phyloP scores from a whole-genome alignment of 2,888 invertebrate species.

The Hedychridium roseum region DNA sequence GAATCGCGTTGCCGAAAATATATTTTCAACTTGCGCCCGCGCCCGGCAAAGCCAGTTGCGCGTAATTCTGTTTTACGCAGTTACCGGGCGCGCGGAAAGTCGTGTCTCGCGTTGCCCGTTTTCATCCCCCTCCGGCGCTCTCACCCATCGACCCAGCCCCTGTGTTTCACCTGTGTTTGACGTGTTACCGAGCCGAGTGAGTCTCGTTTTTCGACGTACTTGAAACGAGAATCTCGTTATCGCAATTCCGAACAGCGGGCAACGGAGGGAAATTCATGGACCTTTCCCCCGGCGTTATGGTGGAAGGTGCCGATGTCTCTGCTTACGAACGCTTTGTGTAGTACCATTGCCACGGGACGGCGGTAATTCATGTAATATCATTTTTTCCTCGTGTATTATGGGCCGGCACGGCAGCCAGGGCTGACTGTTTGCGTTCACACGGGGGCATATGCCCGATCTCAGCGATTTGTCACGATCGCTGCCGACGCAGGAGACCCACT shows the following conservation, averaged over 20 bases:
- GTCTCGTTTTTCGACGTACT: too few relatives aligned
- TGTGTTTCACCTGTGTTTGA: neutral
- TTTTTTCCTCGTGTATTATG: slow-evolving; percentile 37
- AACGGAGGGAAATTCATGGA: too few relatives aligned
- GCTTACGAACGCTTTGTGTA: too few relatives aligned
- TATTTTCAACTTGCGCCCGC: slow-evolving; percentile 44
- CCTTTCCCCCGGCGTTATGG: too few relatives aligned
- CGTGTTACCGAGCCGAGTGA: slow-evolving; percentile 4
- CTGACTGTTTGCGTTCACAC: slow-evolving; percentile 50
- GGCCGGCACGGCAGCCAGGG: slow-evolving; percentile 13
- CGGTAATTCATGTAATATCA: too few relatives aligned
- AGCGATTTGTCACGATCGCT: slow-evolving; percentile 54
- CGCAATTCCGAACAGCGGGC: too few relatives aligned
- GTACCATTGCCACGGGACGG: slow-evolving; percentile 4
- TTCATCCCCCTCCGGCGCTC: neutral
- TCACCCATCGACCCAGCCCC: neutral
- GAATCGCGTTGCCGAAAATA: slow-evolving; percentile 48
- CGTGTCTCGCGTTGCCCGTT: neutral
- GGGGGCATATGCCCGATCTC: slow-evolving; percentile 52
- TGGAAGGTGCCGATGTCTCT: too few relatives aligned
- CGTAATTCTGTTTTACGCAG: slow-evolving; percentile 44
- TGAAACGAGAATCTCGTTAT: too few relatives aligned
- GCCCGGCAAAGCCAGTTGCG: slow-evolving; percentile 45
- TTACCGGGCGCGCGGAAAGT: slow-evolving; percentile 22
- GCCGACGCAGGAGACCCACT: slow-evolving; percentile 21